These are phyloP conservation scores for Globia sparganii DNA, from an alignment of 2,888 invertebrate genomes.

Conservation along the genomic window DNA sequence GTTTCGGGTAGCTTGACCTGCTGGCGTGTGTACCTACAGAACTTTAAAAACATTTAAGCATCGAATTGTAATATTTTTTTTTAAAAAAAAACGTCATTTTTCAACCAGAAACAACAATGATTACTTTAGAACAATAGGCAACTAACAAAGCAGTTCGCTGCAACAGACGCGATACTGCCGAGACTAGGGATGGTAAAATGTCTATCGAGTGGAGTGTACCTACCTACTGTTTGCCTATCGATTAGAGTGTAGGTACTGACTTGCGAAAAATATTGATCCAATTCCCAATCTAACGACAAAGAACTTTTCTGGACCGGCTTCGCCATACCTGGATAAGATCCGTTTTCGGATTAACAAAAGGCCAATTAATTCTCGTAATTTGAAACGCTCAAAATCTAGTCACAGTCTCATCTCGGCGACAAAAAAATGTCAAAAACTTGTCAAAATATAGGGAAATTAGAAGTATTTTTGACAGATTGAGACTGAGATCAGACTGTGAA, in stretches of 20 bases:
- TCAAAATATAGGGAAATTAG: no score
- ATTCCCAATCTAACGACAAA: background rate
- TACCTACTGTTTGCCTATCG: background rate
- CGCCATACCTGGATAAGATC: no score
- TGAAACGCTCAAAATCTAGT: no score
- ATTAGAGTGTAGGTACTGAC: no score
- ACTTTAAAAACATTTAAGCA: background rate
- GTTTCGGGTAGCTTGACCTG: no score
- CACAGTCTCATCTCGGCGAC: no score
- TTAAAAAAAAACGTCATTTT: background rate
- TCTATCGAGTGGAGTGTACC: background rate
- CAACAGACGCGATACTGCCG: constrained; percentile 10
- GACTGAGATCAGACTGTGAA: no score
- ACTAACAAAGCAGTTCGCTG: constrained; percentile 9
- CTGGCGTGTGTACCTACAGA: background rate
- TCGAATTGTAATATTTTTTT: no score
- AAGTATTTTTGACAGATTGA: no score
- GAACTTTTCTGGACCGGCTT: background rate
- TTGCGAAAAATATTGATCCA: background rate
- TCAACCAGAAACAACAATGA: background rate
- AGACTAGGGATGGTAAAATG: background rate
- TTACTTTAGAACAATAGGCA: constrained; percentile 8
- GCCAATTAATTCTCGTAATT: no score
- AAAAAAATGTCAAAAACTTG: no score
- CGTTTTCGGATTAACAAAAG: no score